These are phyloP conservation scores for Heliconius eleuchia DNA, from an alignment of 1,140 invertebrate species.

Conservation along the genomic window DNA sequence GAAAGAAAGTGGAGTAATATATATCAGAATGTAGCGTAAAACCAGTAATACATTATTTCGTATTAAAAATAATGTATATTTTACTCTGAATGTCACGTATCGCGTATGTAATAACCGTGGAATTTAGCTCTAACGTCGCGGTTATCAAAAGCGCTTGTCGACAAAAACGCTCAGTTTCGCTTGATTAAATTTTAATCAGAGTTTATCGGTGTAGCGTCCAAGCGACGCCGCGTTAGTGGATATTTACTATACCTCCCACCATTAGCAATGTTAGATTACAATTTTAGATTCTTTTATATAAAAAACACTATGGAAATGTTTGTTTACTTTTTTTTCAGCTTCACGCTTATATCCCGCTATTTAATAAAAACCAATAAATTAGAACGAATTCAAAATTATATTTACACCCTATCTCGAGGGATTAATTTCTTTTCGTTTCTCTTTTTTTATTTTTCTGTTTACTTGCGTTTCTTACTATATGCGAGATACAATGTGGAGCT, in stretches of 20 bases:
- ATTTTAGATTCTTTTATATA: neutral
- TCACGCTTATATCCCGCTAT: no score
- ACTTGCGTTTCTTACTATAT: no score
- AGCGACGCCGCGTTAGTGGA: neutral
- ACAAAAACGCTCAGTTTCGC: constrained; percentile 37
- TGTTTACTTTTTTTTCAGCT: no score
- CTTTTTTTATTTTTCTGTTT: no score
- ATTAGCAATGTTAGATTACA: neutral
- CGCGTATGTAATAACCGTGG: neutral
- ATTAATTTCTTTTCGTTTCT: no score
- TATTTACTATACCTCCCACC: constrained; percentile 1
- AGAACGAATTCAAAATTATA: no score
- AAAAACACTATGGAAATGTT: neutral
- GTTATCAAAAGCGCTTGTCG: constrained; percentile 29
- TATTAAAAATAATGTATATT: no score
- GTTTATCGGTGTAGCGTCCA: constrained; percentile 41
- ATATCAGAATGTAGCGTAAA: neutral
- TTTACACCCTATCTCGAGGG: no score
- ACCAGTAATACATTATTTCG: no score
- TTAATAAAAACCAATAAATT: no score
- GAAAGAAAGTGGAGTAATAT: neutral
- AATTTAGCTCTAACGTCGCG: neutral
- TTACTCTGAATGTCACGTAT: neutral
- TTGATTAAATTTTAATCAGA: constrained; percentile 53
- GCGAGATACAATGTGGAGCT: no score